Evolutionary conservation across 2,797 vertebrate species (phyloP), one percentile per base, ranked within the genome.

Genomic region (Triplophysa yarkandensis): DNA sequence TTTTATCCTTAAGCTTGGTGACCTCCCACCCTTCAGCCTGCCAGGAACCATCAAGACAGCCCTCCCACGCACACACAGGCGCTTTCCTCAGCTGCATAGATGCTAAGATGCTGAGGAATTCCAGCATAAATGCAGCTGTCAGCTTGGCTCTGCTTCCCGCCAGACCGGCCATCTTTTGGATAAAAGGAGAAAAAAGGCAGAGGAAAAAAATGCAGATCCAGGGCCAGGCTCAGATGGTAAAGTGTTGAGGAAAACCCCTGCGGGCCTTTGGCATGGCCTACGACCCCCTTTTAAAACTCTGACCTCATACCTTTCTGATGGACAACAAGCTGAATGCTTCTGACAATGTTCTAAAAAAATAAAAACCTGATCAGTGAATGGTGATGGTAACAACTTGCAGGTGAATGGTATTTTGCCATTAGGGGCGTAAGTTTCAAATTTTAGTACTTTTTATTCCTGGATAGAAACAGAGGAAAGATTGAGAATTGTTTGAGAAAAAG

Each of bases 81-180:
- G 10, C 50, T 70, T 73, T 30, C 83, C 83, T 84, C 83, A 83
- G 80, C 83, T 85, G 85, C 86, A n/a, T n/a, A n/a, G n/a, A n/a
- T n/a, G n/a, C 84, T 90, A 88, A 87, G 87, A 89, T 90, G 86
- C 79, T 54, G 85, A 88, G 88, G 89, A 92, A 91, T 91, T 90
- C 85, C 85, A 87, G 87, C 87, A 84, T 84, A 68, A 85, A 87
- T 83, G 90, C 92, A 94, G 93, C 93, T 93, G 94, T 91, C 90
- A 86, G 86, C 86, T 89, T 89, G 87, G 87, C 89, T 85, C 86
- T 88, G 70, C 76, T 83, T 71, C 80, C 84, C 74, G 61, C 77
- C 48, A 81, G 67, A 83, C 75, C 80, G 83, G 76, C 50, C 48
- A 54, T 32, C 21, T 50, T 19, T 57, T 4, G 48, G 46, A 79